These are phyloP conservation scores for Mola mola DNA, from an alignment of 2,113 vertebrate genomes.

Conservation along the genomic window DNA sequence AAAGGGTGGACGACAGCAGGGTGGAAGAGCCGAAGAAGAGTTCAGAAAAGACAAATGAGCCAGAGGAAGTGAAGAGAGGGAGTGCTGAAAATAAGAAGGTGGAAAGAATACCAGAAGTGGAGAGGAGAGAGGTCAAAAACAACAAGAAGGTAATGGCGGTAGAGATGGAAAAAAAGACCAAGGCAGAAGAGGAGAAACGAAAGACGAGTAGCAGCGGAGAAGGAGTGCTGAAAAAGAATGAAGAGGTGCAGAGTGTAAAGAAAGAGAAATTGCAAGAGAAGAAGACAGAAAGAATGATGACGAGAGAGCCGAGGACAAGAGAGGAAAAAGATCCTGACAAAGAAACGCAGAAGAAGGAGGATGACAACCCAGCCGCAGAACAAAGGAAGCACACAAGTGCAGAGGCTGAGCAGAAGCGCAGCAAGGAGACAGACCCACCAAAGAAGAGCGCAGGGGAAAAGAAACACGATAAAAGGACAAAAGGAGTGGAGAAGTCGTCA, in stretches of 20 bases:
- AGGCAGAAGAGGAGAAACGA: not conserved
- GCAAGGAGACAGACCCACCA: no score
- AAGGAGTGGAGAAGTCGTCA: no score
- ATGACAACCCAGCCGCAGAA: not conserved
- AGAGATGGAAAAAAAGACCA: not conserved
- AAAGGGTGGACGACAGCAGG: no score
- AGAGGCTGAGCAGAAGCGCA: no score
- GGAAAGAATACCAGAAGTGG: not conserved
- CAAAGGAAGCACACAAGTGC: no score
- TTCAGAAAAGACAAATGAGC: not conserved
- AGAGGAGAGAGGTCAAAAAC: constrained; percentile 9
- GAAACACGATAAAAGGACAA: not conserved
- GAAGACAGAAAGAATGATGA: not conserved
- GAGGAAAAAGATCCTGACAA: not conserved
- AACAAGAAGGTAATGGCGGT: not conserved
- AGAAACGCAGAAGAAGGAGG: not conserved
- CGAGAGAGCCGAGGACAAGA: not conserved
- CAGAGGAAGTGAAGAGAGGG: not conserved
- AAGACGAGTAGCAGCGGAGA: not conserved
- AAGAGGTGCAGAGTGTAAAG: not conserved
- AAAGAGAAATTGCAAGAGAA: not conserved
- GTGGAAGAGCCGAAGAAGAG: not conserved
- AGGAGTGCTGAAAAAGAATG: not conserved
- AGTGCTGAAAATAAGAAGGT: not conserved
- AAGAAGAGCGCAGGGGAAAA: not conserved